Conservation (phyloP, 2,113 vertebrate genomes). For the Orcinus orca region DNA sequence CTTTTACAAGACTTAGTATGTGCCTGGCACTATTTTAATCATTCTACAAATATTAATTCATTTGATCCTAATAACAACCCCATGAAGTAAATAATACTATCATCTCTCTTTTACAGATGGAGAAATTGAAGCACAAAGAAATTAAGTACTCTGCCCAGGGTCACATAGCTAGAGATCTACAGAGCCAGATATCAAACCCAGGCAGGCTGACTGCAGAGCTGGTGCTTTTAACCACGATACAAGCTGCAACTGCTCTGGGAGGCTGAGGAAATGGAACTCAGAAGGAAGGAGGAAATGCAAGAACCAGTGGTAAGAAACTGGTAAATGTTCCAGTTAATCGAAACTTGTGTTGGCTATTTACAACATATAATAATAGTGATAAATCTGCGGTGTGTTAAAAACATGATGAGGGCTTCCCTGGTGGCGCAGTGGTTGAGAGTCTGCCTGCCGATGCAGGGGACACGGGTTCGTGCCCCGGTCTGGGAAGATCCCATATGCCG, state of each 20-base stretch:
- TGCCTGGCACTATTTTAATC: neutral
- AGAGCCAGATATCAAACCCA: neutral
- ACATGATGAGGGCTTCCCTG: neutral
- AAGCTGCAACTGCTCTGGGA: neutral
- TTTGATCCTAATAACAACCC: neutral
- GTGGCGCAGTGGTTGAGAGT: no score
- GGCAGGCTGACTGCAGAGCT: neutral
- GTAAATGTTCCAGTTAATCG: neutral
- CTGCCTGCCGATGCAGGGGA: no score
- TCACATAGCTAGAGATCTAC: neutral
- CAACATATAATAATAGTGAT: neutral
- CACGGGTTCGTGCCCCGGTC: no score
- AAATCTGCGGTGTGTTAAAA: neutral
- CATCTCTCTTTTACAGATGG: neutral
- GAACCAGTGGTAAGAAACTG: neutral
- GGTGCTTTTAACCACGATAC: neutral
- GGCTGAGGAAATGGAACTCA: neutral
- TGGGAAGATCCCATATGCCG: no score
- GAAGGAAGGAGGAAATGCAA: neutral
- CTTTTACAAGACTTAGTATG: neutral
- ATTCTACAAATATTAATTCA: neutral
- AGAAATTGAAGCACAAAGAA: neutral
- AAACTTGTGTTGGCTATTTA: neutral
- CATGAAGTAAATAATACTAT: neutral
- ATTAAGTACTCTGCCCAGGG: neutral